A percentile compares a stretch with the other conserved stretches of the same genome.
phyloP scores from a whole-genome alignment of 1,140 invertebrate species.

The Cylas formicarius region DNA sequence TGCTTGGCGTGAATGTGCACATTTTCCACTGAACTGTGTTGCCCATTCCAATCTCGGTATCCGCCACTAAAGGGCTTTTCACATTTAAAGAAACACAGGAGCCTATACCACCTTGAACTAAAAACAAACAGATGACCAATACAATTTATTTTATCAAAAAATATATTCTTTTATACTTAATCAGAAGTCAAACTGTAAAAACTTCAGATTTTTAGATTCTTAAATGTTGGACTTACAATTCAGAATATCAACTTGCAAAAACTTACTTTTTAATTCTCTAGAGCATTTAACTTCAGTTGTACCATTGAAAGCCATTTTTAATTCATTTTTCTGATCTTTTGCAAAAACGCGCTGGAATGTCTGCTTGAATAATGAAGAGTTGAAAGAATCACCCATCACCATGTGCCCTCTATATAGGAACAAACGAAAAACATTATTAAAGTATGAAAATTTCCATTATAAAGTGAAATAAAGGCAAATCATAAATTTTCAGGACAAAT shows the following conservation, averaged over 20 bases:
- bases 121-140: conserved; percentile 35
- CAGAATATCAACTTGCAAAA: not conserved
- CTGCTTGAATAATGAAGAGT: conserved; percentile 97
- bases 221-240: no score
- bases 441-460: no score
- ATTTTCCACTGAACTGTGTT: conserved; percentile 98
- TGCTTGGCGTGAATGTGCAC: conserved; percentile 87
- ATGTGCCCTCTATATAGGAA: conserved; percentile 92
- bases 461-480: no score
- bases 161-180: no score
- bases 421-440: no score
- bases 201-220: no score
- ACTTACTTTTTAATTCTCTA: conserved; percentile 65
- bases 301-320: conserved; percentile 98
- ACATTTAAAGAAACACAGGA: conserved; percentile 90
- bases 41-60: conserved; percentile 94
- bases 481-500: no score
- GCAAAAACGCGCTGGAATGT: conserved; percentile 97
- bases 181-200: no score
- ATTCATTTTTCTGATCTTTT: conserved; percentile 83
- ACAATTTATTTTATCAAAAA: no score
- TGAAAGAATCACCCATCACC: conserved; percentile 99
- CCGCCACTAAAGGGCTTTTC: conserved; percentile 85
- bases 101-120: conserved; percentile 91
- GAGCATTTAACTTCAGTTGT: conserved; percentile 93